Evolutionary conservation across 2,888 invertebrate species (phyloP).

Genomic region (Ormyrus pomaceus): DNA sequence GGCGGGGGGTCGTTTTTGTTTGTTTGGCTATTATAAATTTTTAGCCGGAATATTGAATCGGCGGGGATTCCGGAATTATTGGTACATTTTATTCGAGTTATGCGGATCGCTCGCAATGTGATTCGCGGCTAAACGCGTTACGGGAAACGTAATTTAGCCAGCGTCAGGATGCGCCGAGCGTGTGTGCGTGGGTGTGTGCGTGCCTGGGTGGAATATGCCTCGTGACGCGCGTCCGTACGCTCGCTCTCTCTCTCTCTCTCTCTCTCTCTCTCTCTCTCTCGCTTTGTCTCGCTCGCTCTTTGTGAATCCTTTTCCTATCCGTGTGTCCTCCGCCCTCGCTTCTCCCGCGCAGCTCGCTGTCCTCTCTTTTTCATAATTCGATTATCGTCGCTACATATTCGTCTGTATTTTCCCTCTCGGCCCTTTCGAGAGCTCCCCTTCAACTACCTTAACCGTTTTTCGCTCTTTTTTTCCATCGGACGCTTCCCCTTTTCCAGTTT

Average conservation of each 20-base stretch:
- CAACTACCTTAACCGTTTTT: constrained; percentile 40
- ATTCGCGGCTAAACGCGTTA: constrained; percentile 74
- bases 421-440: background rate
- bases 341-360: constrained; percentile 4
- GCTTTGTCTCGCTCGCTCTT: constrained; percentile 37
- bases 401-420: constrained; percentile 5
- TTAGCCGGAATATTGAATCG: background rate
- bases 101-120: constrained; percentile 72
- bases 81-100: constrained; percentile 69
- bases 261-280: constrained; percentile 23
- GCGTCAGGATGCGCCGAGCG: constrained; percentile 55
- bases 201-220: constrained; percentile 60
- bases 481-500: constrained; percentile 34
- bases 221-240: constrained; percentile 64
- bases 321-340: constrained; percentile 28
- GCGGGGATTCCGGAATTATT: constrained; percentile 57
- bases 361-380: constrained; percentile 47
- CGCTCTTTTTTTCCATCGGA: constrained; percentile 30
- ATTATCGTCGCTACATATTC: constrained; percentile 44
- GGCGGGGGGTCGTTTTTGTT: background rate
- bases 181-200: constrained; percentile 15
- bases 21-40: background rate
- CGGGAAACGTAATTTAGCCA: constrained; percentile 72
- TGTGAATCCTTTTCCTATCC: constrained; percentile 4
- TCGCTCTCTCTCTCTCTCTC: constrained; percentile 47